Evolutionary conservation across 2,888 invertebrate genomes (phyloP).

Genomic region (Drosophila subquinaria): DNA sequence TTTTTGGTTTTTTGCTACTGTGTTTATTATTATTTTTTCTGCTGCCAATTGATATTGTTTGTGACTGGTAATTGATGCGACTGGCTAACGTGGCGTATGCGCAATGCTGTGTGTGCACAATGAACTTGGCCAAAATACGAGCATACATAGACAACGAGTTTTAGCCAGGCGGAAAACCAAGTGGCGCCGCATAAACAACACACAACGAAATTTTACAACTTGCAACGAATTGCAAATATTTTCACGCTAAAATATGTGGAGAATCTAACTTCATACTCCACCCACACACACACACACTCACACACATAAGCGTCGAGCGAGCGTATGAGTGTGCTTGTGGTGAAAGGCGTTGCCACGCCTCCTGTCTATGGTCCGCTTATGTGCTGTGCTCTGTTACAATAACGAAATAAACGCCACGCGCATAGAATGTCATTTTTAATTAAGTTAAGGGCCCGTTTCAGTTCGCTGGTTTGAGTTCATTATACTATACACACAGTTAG

Average conservation of each 20-base stretch:
- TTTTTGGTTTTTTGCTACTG: not conserved
- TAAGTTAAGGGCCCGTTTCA: constrained; percentile 76
- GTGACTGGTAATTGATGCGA: constrained; percentile 33
- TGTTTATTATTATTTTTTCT: constrained; percentile 4
- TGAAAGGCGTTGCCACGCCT: constrained; percentile 28
- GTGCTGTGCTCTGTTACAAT: constrained; percentile 40
- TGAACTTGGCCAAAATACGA: constrained; percentile 44
- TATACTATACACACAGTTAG: constrained; percentile 39
- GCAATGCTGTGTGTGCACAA: constrained; percentile 46
- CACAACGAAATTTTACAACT: constrained; percentile 59
- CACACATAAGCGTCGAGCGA: not conserved
- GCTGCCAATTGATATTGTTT: constrained; percentile 17
- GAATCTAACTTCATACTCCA: constrained; percentile 32
- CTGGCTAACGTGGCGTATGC: constrained; percentile 34
- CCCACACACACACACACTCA: constrained; percentile 1
- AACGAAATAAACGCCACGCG: constrained; percentile 50
- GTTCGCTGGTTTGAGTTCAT: constrained; percentile 71
- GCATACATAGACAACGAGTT: constrained; percentile 17
- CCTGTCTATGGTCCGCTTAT: constrained; percentile 22
- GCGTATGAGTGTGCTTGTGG: constrained; percentile 10
- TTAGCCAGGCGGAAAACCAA: constrained; percentile 35
- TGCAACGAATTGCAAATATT: constrained; percentile 69
- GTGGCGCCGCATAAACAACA: constrained; percentile 60
- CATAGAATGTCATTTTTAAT: constrained; percentile 78
- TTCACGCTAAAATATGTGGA: constrained; percentile 70